Base-by-base conservation (phyloP, 2,113 vertebrate species). In the Camarhynchus parvulus region DNA sequence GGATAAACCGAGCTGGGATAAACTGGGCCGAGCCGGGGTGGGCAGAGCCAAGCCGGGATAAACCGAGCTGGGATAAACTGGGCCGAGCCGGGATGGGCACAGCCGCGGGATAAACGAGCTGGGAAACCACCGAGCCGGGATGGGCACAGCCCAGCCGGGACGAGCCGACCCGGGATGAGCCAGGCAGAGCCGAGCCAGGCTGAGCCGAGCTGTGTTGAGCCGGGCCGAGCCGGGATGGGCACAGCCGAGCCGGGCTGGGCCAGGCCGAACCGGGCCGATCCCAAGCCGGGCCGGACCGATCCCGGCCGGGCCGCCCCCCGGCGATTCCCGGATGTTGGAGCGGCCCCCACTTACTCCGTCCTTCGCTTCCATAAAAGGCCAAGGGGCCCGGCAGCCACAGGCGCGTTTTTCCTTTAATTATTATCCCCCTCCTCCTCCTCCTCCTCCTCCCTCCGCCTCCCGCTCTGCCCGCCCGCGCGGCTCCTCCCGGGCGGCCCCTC, bases 351-450 rank as follows among this genome's bases (percentile, higher is more conserved):
- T 77, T 39, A 63, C 94, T 89, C 86, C 88, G 96, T 97, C 97
- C 96, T 97, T 95, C 96, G 95, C 97, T 97, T 97, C 98, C 98
- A 98, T 98, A 98, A 97, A 98, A 98, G 98, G 98, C 95, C 98
- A 97, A 97, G 93, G 93, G 96, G 93, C 97, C 82, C 75, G 83
- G 63, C 69, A 64, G 41, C 76, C 61, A 78, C 33, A 73, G 56
- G 87, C 82, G 69, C 83, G 90, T 95, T 93, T 95, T 95, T 73
- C 87, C 94, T 92, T 89, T 93, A 91, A 92, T 92, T 91, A 63
- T 91, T 84, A 72, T 84, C 89, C 73, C 41, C 83, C n/a, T 47
- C 10, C 72, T 17, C 19, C 64, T 28, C 53, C 72, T 24, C 83
- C 68, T 23, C 30, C 25, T 31, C 83, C 72, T n/a, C 27, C 19